Evolutionary conservation across 2,888 invertebrate genomes (phyloP), one percentile per base, ranked within the genome.

Genomic region (Empis livida): DNA sequence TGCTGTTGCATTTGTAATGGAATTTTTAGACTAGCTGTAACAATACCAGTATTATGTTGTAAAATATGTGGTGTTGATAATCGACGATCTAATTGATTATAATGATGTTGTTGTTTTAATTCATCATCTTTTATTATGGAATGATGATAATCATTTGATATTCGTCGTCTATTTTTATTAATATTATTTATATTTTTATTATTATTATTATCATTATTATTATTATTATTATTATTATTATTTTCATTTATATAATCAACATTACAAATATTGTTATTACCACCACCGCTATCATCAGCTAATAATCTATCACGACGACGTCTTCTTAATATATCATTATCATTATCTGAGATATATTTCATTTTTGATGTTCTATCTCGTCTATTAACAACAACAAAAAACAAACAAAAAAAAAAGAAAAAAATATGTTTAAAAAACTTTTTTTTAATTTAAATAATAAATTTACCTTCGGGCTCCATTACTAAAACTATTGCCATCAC

Each of bases 1-100:
- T 10, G 59, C 57, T 54, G 67, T 42, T 54, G 58, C 47, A 59
- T 54, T 46, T 61, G 62, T 41, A 60, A 58, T n/a, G 87, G 85
- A 71, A 89, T 85, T 60, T 84, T 85, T 35, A 89, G 74, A 53
- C 84, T 86, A 1, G 87, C 89, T 1, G 84, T 86, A 57, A 89
- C 83, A 47, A 84, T 78, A 54, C 78, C 78, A 56, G 68, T 69
- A 61, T 76, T 74, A 60, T 77, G 52, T 41, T 59, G 55, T 8
- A 58, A 49, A 14, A 56, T 44, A 73, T 74, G 78, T 55, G 69
- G 83, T 57, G 71, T 77, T 55, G 76, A 82, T 69, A 68, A 77
- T 61, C 41, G 41, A 44, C 42, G 45, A 16, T 46, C 37, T 27
- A 35, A 45, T 43, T 46, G 40, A 30, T 43, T 17, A 31, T 45